These are phyloP conservation scores for Ceraclea dissimilis DNA, from an alignment of 2,888 invertebrate species.

Conservation along the genomic window DNA sequence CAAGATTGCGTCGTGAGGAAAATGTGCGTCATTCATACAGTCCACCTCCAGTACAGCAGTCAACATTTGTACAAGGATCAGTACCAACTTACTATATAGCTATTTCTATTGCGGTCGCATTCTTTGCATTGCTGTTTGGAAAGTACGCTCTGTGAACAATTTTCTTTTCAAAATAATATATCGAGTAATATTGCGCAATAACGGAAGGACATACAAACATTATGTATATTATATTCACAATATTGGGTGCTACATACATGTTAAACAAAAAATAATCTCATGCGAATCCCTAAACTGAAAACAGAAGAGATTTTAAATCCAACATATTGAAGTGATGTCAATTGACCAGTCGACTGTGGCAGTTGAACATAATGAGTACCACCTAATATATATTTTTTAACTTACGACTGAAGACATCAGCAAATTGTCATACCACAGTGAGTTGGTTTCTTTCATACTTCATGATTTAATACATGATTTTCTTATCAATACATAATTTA, in stretches of 20 bases:
- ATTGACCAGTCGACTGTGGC: too few relatives aligned
- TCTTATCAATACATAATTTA: too few relatives aligned
- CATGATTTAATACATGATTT: too few relatives aligned
- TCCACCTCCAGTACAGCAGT: constrained; percentile 32
- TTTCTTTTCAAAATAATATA: constrained; percentile 5
- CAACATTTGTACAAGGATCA: constrained; percentile 46
- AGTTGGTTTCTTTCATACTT: too few relatives aligned
- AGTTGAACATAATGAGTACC: too few relatives aligned
- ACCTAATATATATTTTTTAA: too few relatives aligned
- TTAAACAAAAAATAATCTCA: not conserved
- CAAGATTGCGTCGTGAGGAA: constrained; percentile 49
- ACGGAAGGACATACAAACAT: not conserved
- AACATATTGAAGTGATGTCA: too few relatives aligned
- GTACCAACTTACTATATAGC: constrained; percentile 57
- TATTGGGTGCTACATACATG: not conserved
- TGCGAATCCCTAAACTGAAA: too few relatives aligned
- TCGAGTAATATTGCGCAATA: not conserved
- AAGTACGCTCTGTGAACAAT: constrained; percentile 71
- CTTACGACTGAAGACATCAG: too few relatives aligned
- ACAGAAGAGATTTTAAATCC: too few relatives aligned
- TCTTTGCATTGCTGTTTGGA: constrained; percentile 70
- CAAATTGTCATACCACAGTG: too few relatives aligned
- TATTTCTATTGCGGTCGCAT: constrained; percentile 58
- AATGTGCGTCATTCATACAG: constrained; percentile 36
- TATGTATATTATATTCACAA: constrained; percentile 1